These are phyloP conservation scores for Tortrix viridana DNA, from an alignment of 2,888 invertebrate species.

Conservation along the genomic window DNA sequence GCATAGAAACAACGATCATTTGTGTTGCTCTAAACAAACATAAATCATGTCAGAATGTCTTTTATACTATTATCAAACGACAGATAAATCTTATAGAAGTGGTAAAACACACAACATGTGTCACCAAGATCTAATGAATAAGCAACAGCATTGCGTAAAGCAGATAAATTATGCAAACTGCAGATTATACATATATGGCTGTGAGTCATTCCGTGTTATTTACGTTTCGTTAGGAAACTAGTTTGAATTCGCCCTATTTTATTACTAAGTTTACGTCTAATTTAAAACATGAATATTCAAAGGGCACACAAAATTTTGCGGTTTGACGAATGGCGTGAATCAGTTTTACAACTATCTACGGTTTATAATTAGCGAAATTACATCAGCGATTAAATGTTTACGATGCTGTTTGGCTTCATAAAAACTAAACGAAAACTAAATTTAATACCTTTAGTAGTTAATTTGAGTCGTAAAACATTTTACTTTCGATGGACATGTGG, in stretches of 20 bases:
- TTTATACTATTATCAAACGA: background rate
- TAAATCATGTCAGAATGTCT: background rate
- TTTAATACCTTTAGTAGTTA: constrained; percentile 30
- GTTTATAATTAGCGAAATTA: constrained; percentile 38
- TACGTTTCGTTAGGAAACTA: constrained; percentile 26
- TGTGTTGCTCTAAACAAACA: background rate
- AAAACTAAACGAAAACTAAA: constrained; percentile 19
- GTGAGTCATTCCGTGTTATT: constrained; percentile 32
- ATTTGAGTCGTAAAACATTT: constrained; percentile 1
- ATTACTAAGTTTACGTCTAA: constrained; percentile 11
- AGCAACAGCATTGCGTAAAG: constrained; percentile 28
- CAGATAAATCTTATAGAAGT: constrained; percentile 5
- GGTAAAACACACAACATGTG: constrained; percentile 17
- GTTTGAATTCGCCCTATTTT: constrained; percentile 32
- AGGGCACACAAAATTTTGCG: constrained; percentile 16
- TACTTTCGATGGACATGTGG: background rate
- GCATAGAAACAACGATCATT: no score
- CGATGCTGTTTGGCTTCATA: constrained; percentile 34
- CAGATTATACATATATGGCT: constrained; percentile 24
- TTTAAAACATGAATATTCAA: constrained; percentile 32
- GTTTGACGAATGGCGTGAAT: background rate
- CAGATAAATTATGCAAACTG: constrained; percentile 28
- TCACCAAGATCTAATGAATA: constrained; percentile 30
- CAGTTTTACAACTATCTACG: constrained; percentile 21
- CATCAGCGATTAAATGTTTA: constrained; percentile 37